phyloP scores from a whole-genome alignment of 2,113 vertebrate species.

The Lycaon pictus region DNA sequence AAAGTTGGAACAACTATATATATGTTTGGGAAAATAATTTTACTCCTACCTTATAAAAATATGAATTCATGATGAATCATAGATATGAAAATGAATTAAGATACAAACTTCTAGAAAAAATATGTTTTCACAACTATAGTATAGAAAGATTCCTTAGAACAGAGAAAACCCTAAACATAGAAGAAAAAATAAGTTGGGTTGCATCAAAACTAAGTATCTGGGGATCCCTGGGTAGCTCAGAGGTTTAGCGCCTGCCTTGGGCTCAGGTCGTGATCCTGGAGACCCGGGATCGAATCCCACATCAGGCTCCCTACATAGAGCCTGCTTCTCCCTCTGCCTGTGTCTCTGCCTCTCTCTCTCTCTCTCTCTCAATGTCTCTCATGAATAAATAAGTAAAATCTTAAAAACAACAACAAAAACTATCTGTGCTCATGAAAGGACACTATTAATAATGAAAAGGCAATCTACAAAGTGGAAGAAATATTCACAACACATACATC shows the following conservation, averaged over 20 bases:
- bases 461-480: neutral
- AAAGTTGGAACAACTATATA: neutral
- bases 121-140: neutral
- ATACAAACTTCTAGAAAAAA: neutral
- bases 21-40: conserved; percentile 14
- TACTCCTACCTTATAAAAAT: neutral
- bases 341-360: no score
- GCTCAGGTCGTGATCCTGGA: no score
- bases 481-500: neutral
- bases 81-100: neutral
- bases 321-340: no score
- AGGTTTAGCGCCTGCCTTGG: no score
- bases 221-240: no score
- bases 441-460: neutral
- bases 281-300: no score
- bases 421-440: neutral
- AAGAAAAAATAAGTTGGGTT: neutral
- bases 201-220: neutral
- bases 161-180: neutral
- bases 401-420: no score
- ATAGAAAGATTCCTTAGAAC: neutral
- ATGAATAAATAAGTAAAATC: no score
- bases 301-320: no score
- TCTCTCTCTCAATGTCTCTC: no score
- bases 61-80: neutral